phyloP scores from a whole-genome alignment of 2,888 invertebrate species.

The Xestia rhomboidea region DNA sequence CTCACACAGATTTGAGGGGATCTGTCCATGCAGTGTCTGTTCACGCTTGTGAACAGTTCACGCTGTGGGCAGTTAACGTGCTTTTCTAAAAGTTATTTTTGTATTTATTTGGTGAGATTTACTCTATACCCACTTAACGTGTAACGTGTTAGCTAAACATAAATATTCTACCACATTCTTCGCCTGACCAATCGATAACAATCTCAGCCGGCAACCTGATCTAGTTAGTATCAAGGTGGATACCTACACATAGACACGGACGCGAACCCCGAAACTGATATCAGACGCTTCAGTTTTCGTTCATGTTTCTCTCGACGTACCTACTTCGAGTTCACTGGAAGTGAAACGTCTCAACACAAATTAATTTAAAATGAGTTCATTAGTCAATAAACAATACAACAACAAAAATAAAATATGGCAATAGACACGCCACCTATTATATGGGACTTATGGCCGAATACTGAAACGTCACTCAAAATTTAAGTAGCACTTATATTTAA shows the following conservation, averaged over 20 bases:
- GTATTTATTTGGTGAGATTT: not conserved
- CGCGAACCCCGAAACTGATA: not conserved
- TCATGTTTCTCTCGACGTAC: not conserved
- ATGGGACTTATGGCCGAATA: no score
- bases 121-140: not conserved
- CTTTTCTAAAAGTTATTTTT: not conserved
- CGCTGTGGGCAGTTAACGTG: no score
- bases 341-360: not conserved
- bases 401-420: no score
- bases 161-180: not conserved
- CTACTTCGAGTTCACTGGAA: not conserved
- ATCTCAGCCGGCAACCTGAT: constrained; percentile 17
- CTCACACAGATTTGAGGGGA: not conserved
- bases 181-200: constrained; percentile 28
- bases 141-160: not conserved
- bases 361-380: not conserved
- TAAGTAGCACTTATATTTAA: no score
- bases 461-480: no score
- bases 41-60: not conserved
- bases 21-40: no score
- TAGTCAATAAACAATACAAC: not conserved
- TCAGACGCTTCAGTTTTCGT: not conserved
- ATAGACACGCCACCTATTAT: no score
- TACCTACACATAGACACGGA: constrained; percentile 5
- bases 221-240: constrained; percentile 26